Evolutionary conservation across 1,140 invertebrate species (phyloP), one percentile per base, ranked within the genome.

Genomic region (Phthorimaea operculella): DNA sequence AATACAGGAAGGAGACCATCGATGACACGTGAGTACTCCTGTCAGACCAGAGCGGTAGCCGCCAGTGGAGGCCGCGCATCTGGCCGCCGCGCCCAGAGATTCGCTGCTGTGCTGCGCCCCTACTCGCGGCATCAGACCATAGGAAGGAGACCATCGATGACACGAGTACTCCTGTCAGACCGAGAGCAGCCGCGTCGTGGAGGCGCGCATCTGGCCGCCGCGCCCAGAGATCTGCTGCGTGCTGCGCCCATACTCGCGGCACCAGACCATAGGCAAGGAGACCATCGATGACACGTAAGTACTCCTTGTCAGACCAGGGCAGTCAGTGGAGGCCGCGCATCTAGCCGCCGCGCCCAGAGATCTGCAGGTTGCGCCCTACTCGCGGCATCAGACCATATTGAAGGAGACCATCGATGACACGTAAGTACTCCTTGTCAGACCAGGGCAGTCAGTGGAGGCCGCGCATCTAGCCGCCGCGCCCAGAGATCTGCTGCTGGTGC

Each of bases 291-390:
- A 91, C 64, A 90, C 90, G 94, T 95, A 73, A 89, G 90, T 88
- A 15, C 14, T n/a, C n/a, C n/a, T n/a, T n/a, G n/a, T n/a, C n/a
- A n/a, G n/a, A n/a, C n/a, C n/a, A n/a, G n/a, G n/a, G n/a, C n/a
- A n/a, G n/a, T n/a, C n/a, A n/a, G 93, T 98, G 64, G 97, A 99
- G 88, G 95, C 93, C 44, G 95, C 94, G 59, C 91, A 94, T 79
- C 88, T 95, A 63, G 90, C 94, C 76, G 95, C 93, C 53, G 91
- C 91, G 61, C 89, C 92, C 52, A 90, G 95, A 64, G 92, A 92
- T 65, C 88, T 98, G 44, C 89, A 98, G 59, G 89, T 98, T 45
- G 95, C 98, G 60, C 91, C 93, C 0, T 96, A 96, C 83, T 87
- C 90, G 61, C 87, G 91, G 44, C 92, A 92, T 59, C 93, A 96